These are phyloP conservation scores for Hermetia illucens DNA, from an alignment of 1,140 invertebrate genomes.

Conservation along the genomic window DNA sequence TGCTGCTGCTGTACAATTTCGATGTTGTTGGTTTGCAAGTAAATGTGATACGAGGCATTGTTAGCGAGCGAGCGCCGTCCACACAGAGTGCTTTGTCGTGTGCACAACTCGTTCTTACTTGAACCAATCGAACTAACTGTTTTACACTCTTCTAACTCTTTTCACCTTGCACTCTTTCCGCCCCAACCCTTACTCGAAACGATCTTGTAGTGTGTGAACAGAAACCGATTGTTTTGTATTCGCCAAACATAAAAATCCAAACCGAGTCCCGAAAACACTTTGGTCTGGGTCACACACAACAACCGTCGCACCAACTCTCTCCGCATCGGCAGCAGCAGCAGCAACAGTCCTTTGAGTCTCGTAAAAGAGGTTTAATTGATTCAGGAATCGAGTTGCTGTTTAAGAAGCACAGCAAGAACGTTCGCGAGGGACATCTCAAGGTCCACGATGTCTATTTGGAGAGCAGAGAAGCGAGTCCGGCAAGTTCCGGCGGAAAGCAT, in stretches of 20 bases:
- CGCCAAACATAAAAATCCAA: slow-evolving; percentile 5
- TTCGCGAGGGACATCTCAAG: neutral
- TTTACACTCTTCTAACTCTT: neutral
- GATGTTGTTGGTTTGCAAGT: neutral
- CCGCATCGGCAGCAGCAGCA: neutral
- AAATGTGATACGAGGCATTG: neutral
- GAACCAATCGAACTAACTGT: neutral
- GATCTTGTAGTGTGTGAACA: slow-evolving; percentile 1
- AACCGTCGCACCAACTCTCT: neutral
- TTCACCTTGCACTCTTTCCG: neutral
- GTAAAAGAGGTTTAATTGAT: slow-evolving; percentile 5
- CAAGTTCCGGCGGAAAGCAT: neutral
- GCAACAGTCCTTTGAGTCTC: neutral
- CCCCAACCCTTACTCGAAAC: neutral
- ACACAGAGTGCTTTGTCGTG: neutral
- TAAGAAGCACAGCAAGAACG: slow-evolving; percentile 2
- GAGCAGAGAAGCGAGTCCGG: neutral
- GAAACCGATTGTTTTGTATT: slow-evolving; percentile 3
- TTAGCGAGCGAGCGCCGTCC: neutral
- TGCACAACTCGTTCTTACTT: neutral
- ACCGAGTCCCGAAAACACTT: slow-evolving; percentile 2
- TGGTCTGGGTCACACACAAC: no score
- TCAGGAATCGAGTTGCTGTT: slow-evolving; percentile 5
- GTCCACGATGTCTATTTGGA: neutral
- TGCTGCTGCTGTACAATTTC: neutral